Evolutionary conservation across 2,797 vertebrate species (phyloP).

Genomic region (Megalops cyprinoides): DNA sequence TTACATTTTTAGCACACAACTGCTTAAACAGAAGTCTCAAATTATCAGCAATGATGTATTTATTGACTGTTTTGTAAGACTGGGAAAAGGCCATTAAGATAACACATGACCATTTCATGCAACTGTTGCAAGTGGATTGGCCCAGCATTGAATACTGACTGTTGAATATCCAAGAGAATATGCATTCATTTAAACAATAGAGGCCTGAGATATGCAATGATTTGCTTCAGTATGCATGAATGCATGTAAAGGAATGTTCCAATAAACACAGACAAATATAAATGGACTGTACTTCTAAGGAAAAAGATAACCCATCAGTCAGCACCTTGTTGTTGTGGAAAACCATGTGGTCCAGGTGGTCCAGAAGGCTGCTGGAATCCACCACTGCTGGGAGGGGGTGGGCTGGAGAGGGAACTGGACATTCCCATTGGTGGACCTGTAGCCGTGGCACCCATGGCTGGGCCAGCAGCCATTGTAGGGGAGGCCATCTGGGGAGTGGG

Average conservation of each 20-base stretch:
- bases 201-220: not conserved
- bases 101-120: not conserved
- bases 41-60: not conserved
- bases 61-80: not conserved
- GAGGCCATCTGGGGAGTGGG: conserved; percentile 63
- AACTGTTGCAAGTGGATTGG: not conserved
- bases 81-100: not conserved
- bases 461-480: conserved; percentile 60
- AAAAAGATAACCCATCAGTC: not conserved
- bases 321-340: conserved; percentile 72
- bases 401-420: conserved; percentile 71
- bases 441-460: conserved; percentile 63
- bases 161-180: not conserved
- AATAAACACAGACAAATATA: conserved; percentile 13
- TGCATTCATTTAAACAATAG: not conserved
- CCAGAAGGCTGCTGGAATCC: conserved; percentile 76
- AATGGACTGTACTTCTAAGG: conserved; percentile 12
- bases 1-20: too few relatives aligned
- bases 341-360: conserved; percentile 63
- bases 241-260: not conserved
- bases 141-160: too few relatives aligned
- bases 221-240: not conserved
- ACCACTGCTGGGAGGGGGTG: conserved; percentile 63
- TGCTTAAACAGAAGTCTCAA: too few relatives aligned
- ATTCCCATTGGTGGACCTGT: conserved; percentile 56